These are phyloP conservation scores for Drosophila ananassae DNA, from an alignment of 1,140 invertebrate species.

Conservation along the genomic window DNA sequence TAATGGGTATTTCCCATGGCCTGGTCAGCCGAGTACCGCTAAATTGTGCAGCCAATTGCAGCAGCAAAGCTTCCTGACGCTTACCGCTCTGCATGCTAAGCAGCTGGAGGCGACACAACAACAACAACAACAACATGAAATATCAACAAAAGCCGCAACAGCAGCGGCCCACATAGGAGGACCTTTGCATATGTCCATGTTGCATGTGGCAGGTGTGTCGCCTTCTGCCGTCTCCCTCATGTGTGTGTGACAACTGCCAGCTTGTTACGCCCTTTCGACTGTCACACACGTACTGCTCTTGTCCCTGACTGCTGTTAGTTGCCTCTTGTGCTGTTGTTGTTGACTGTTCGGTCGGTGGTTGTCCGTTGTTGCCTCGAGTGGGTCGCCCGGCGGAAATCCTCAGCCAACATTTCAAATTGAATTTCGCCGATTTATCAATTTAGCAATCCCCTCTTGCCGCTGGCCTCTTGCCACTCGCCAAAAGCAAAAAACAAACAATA, in stretches of 20 bases:
- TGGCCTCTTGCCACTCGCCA: neutral
- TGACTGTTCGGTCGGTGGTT: neutral
- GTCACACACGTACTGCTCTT: conserved; percentile 68
- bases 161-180: conserved; percentile 62
- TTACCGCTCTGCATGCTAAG: conserved; percentile 72
- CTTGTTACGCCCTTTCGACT: conserved; percentile 73
- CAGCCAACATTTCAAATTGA: conserved; percentile 62
- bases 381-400: conserved; percentile 43
- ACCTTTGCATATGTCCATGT: conserved; percentile 21
- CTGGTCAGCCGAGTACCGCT: conserved; percentile 70
- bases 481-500: conserved; percentile 57
- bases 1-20: conserved; percentile 66
- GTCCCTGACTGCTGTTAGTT: conserved; percentile 43
- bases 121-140: too few species aligned
- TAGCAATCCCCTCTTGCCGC: neutral
- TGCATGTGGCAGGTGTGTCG: conserved; percentile 61
- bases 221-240: too few species aligned
- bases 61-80: conserved; percentile 61
- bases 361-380: conserved; percentile 22
- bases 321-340: neutral
- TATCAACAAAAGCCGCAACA: conserved; percentile 1
- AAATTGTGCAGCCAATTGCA: conserved; percentile 68
- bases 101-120: conserved; percentile 54
- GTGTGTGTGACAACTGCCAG: conserved; percentile 60
- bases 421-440: conserved; percentile 73